These are phyloP conservation scores for Tretioscincus oriximinensis DNA, from an alignment of 2,113 vertebrate species.

Conservation along the genomic window DNA sequence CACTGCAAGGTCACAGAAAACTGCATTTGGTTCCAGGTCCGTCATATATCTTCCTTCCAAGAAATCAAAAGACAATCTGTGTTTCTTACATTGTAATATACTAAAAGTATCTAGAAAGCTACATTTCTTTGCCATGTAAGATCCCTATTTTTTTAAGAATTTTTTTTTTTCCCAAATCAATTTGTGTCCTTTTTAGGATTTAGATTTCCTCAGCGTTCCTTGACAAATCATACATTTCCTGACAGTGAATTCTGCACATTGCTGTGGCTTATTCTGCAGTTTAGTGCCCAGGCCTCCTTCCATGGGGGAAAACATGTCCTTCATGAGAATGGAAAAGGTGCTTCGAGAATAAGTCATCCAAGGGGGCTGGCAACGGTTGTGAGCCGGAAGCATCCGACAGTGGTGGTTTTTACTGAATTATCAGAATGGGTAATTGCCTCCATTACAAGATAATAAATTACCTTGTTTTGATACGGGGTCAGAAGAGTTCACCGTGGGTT, in stretches of 20 bases:
- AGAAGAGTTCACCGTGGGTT: neutral
- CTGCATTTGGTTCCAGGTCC: neutral
- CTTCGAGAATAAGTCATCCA: neutral
- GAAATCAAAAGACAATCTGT: neutral
- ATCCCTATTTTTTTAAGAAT: too few relatives aligned
- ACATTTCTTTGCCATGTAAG: neutral
- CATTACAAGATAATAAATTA: too few relatives aligned
- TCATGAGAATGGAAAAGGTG: neutral
- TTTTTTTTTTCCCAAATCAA: too few relatives aligned
- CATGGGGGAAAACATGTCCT: neutral
- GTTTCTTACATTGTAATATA: neutral
- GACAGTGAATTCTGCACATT: too few relatives aligned
- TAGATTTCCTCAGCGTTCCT: too few relatives aligned
- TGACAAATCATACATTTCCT: too few relatives aligned
- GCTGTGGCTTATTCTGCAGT: neutral
- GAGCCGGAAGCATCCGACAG: neutral
- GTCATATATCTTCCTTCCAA: neutral
- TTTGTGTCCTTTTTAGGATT: too few relatives aligned
- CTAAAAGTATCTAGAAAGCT: conserved; percentile 2
- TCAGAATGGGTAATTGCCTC: neutral
- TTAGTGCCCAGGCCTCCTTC: neutral
- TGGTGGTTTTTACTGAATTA: neutral
- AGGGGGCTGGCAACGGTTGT: neutral
- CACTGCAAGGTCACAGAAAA: neutral
- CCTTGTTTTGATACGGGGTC: neutral